Evolutionary conservation across 2,113 vertebrate genomes (phyloP), one percentile per base, ranked within the genome.

Genomic region (Pterocles orientalis): DNA sequence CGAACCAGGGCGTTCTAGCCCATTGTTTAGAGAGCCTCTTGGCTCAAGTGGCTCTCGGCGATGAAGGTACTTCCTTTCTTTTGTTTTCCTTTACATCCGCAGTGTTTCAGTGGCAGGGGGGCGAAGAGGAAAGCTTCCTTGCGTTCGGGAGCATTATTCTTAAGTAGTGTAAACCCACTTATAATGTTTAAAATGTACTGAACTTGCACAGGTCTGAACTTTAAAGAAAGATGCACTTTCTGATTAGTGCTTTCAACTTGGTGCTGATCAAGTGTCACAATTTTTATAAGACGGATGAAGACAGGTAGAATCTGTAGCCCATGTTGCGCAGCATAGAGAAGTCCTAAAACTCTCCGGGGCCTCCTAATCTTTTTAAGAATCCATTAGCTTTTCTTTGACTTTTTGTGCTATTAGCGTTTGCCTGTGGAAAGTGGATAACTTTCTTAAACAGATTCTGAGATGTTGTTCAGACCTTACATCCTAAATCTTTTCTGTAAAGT

Each of bases 31-130:
- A 95, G 94, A 94, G 60, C 56, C 77, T 54, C 89, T 91, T 85
- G 71, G 93, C 97, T 97, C 68, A 56, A 97, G 96, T 98, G 88
- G 91, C 60, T 79, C 65, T 71, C 76, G 31, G 92, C 91, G 24
- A 80, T 97, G 96, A 96, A 94, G 97, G 95, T 86, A 90, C 92
- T 98, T 98, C 98, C 98, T 98, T 95, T 96, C 94, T 97, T 98
- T 97, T 98, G 98, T 98, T 97, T 97, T 97, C 92, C 86, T 69
- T 96, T 75, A 86, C 93, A 97, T 97, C 96, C 90, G 78, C 97
- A 97, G 26, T 95, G 92, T 97, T 98, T 97, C 95, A 90, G 23
- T 92, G 92, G 94, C 86, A 96, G 97, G 78, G 69, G 79, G 43
- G 68, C 28, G 47, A 73, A 72, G 66, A 89, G 94, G 92, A 86